A percentile compares a stretch with the other conserved stretches of the same genome.
phyloP scores from a whole-genome alignment of 2,888 invertebrate species.

The Acronicta leporina region DNA sequence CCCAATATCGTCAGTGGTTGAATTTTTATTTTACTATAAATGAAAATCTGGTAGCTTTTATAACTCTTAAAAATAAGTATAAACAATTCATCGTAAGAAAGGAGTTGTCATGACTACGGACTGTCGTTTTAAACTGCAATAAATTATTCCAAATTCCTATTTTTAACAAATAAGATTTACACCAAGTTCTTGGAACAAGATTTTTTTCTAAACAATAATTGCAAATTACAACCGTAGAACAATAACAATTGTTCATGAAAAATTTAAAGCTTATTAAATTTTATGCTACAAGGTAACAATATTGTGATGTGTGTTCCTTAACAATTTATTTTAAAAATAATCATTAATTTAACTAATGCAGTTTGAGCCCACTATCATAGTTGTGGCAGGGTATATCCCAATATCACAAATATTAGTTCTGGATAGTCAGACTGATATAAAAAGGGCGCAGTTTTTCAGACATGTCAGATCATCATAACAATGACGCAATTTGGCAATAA shows the following conservation, averaged over 20 bases:
- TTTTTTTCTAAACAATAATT: constrained; percentile 8
- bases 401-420: constrained; percentile 35
- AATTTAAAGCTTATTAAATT: constrained; percentile 47
- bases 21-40: no score
- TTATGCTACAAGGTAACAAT: constrained; percentile 45
- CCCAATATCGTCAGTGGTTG: not conserved
- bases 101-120: no score
- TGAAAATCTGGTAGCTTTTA: no score
- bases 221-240: constrained; percentile 29
- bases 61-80: no score
- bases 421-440: constrained; percentile 49
- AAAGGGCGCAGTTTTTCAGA: constrained; percentile 35
- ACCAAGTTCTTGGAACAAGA: not conserved
- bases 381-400: constrained; percentile 16
- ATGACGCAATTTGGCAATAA: constrained; percentile 47
- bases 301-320: constrained; percentile 33
- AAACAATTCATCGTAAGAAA: no score
- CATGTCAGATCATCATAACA: constrained; percentile 26
- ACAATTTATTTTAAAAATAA: constrained; percentile 12
- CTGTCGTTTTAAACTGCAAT: no score
- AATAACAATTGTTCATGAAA: constrained; percentile 28
- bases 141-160: no score
- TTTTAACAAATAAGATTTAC: not conserved
- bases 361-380: constrained; percentile 37
- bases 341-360: constrained; percentile 7